These are phyloP conservation scores for Chaetodon trifasciatus DNA, from an alignment of 2,797 vertebrate genomes.

Conservation along the genomic window DNA sequence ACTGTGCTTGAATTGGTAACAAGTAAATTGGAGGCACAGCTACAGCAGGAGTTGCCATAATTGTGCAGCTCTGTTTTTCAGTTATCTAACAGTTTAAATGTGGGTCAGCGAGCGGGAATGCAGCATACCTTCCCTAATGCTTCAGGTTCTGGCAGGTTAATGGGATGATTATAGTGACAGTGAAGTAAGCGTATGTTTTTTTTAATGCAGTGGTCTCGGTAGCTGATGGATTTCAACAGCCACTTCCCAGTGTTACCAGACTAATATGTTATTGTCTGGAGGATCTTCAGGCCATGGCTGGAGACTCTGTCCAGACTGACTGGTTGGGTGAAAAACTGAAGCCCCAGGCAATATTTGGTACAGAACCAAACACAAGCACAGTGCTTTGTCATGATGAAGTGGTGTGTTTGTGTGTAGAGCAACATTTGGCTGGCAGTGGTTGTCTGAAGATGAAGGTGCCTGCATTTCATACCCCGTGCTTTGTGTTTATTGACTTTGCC, in stretches of 20 bases:
- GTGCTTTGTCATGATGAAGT: constrained; percentile 28
- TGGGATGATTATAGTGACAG: constrained; percentile 25
- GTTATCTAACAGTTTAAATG: constrained; percentile 16
- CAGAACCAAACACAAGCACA: constrained; percentile 5
- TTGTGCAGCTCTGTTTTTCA: background rate
- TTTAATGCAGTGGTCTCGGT: background rate
- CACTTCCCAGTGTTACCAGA: constrained; percentile 22
- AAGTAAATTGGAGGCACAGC: background rate
- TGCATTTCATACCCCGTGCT: background rate
- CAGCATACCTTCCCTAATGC: constrained; percentile 13
- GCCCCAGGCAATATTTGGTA: constrained; percentile 30
- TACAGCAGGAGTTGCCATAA: background rate
- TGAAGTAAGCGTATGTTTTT: background rate
- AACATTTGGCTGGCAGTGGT: constrained; percentile 10
- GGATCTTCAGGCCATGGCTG: constrained; percentile 12
- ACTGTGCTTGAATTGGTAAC: background rate
- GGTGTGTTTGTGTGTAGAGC: background rate
- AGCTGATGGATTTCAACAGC: constrained; percentile 34
- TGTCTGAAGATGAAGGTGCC: constrained; percentile 7
- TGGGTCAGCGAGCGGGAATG: background rate
- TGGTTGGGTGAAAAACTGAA: background rate
- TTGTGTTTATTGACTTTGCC: constrained; percentile 22
- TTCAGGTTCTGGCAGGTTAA: constrained; percentile 43
- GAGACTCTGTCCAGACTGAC: constrained; percentile 27
- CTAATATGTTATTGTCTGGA: constrained; percentile 18